Evolutionary conservation across 2,113 vertebrate genomes (phyloP).

Genomic region (Lagopus muta): DNA sequence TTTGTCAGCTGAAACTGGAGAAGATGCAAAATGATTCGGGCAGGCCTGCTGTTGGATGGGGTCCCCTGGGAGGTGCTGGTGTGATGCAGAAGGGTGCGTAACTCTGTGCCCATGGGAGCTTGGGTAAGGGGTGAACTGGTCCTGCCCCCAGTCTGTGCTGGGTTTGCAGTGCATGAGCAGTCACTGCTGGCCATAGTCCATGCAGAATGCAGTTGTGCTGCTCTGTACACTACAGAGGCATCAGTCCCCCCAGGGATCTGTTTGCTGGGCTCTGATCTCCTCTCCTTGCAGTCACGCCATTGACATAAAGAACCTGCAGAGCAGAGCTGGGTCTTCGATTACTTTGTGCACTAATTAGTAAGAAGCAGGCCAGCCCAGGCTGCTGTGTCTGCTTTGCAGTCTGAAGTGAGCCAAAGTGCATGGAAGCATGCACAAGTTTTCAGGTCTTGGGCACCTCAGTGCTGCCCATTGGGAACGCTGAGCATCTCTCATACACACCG

Average conservation of each 20-base stretch:
- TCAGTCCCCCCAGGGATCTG: background rate
- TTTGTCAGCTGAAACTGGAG: background rate
- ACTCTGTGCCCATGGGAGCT: background rate
- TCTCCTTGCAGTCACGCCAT: rapidly evolving
- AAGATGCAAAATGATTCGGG: background rate
- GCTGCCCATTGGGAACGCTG: rapidly evolving
- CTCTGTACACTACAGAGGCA: background rate
- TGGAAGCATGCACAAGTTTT: background rate
- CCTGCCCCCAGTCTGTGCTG: rapidly evolving
- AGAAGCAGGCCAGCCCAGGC: background rate
- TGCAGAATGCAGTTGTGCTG: no score
- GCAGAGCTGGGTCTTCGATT: rapidly evolving
- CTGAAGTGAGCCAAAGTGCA: rapidly evolving
- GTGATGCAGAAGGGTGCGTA: background rate
- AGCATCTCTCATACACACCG: rapidly evolving
- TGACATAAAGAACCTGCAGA: background rate
- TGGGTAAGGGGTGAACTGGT: rapidly evolving
- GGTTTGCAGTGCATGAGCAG: rapidly evolving
- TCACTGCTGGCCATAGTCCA: no score
- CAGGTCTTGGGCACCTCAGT: rapidly evolving
- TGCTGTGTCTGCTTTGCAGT: rapidly evolving
- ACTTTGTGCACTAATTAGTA: background rate
- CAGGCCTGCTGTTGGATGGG: background rate
- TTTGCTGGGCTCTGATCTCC: rapidly evolving
- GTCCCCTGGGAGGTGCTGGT: background rate